These are phyloP conservation scores for Celastrina argiolus DNA, from an alignment of 2,888 invertebrate genomes.

Conservation along the genomic window DNA sequence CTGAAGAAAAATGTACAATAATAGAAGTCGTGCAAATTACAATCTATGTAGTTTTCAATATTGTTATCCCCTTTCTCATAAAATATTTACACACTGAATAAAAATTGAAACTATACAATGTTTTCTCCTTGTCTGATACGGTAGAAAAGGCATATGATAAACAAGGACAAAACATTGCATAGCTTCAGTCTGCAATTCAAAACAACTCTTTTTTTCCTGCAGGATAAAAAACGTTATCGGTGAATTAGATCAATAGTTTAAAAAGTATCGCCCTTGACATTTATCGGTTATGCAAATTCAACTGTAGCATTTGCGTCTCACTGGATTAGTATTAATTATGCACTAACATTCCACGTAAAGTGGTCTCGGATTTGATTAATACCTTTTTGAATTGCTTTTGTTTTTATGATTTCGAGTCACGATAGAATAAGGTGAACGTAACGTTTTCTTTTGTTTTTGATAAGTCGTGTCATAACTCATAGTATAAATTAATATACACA, in stretches of 20 bases:
- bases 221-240: too few relatives aligned
- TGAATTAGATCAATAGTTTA: not conserved
- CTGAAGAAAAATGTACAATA: too few relatives aligned
- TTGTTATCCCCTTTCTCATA: too few relatives aligned
- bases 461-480: not conserved
- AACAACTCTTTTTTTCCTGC: not conserved
- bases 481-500: not conserved
- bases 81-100: too few relatives aligned
- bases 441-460: slow-evolving; percentile 2
- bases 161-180: too few relatives aligned
- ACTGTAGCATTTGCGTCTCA: not conserved
- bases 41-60: too few relatives aligned
- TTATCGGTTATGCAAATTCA: not conserved
- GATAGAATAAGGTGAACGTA: not conserved
- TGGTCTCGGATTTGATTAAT: slow-evolving; percentile 4
- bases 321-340: slow-evolving; percentile 15
- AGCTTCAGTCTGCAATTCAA: too few relatives aligned
- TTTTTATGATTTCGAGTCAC: slow-evolving; percentile 16
- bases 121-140: too few relatives aligned
- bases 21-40: too few relatives aligned
- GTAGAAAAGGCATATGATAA: too few relatives aligned
- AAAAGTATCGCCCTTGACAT: not conserved
- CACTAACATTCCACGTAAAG: slow-evolving; percentile 13
- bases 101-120: too few relatives aligned
- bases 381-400: slow-evolving; percentile 16